Percentiles rank a stretch among this genome's conserved stretches.
Evolutionary conservation across 2,888 invertebrate genomes (phyloP).

Genomic region (Sarcophaga caerulescens): DNA sequence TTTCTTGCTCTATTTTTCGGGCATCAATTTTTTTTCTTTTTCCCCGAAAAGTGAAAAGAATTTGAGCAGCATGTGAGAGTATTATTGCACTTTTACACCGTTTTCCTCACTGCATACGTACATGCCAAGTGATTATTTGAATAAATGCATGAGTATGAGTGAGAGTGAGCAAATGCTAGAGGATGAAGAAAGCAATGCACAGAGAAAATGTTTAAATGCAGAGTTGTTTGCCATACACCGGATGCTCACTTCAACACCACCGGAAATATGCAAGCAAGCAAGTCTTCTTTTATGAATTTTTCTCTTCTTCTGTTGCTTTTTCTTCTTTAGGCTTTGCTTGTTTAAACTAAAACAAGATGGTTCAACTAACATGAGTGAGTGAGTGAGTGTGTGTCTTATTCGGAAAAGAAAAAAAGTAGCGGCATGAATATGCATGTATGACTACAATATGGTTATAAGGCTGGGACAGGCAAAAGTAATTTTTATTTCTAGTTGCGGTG

Average conservation of each 20-base stretch:
- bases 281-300: too few species aligned
- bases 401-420: slow-evolving; percentile 50
- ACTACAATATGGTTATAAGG: background rate
- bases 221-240: slow-evolving; percentile 70
- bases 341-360: background rate
- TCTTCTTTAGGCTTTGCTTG: slow-evolving; percentile 33
- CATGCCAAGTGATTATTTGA: background rate
- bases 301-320: slow-evolving; percentile 29
- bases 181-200: background rate
- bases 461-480: slow-evolving; percentile 42
- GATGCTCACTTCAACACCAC: slow-evolving; percentile 76
- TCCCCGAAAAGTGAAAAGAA: background rate
- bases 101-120: slow-evolving; percentile 10
- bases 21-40: background rate
- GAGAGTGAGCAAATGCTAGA: background rate
- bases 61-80: slow-evolving; percentile 4
- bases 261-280: slow-evolving; percentile 72
- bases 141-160: slow-evolving; percentile 13
- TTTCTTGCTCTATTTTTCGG: slow-evolving; percentile 23
- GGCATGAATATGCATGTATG: slow-evolving; percentile 34
- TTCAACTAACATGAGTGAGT: background rate
- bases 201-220: slow-evolving; percentile 49
- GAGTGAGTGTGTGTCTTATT: too few species aligned
- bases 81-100: slow-evolving; percentile 45
- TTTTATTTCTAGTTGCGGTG: slow-evolving; percentile 26